Percentiles rank a stretch among this genome's conserved stretches.
Conservation (phyloP, 2,888 invertebrate genomes). For the Noctua comes region DNA sequence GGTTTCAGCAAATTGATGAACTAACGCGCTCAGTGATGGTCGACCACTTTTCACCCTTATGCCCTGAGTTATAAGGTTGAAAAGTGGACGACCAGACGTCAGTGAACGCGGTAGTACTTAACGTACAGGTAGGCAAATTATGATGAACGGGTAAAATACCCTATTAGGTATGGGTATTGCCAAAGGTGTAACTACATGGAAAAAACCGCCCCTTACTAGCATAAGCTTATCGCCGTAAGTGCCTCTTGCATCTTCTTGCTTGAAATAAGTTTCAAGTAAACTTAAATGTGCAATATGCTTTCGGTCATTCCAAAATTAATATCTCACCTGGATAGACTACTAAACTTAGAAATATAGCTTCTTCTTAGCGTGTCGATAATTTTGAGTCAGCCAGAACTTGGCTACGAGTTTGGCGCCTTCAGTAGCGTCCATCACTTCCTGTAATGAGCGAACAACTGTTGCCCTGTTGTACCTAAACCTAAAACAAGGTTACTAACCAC, state of each 20-base stretch:
- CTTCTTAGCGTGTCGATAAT: background rate
- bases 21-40: too few relatives aligned
- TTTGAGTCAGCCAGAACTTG: background rate
- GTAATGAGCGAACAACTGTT: too few relatives aligned
- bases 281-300: slow-evolving; percentile 24
- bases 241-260: slow-evolving; percentile 3
- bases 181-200: too few relatives aligned
- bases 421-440: background rate
- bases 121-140: background rate
- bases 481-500: too few relatives aligned
- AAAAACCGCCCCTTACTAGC: background rate
- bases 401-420: background rate
- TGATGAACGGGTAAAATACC: background rate
- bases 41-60: too few relatives aligned
- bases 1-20: background rate
- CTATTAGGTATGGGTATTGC: background rate
- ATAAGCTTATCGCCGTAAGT: slow-evolving; percentile 1
- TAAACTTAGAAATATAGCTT: background rate
- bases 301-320: slow-evolving; percentile 17
- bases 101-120: too few relatives aligned
- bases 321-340: background rate
- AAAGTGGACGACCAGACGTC: too few relatives aligned
- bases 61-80: too few relatives aligned
- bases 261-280: slow-evolving; percentile 1
- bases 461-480: too few relatives aligned